Conservation (phyloP, 2,797 vertebrate genomes). For the Hippoglossus hippoglossus region DNA sequence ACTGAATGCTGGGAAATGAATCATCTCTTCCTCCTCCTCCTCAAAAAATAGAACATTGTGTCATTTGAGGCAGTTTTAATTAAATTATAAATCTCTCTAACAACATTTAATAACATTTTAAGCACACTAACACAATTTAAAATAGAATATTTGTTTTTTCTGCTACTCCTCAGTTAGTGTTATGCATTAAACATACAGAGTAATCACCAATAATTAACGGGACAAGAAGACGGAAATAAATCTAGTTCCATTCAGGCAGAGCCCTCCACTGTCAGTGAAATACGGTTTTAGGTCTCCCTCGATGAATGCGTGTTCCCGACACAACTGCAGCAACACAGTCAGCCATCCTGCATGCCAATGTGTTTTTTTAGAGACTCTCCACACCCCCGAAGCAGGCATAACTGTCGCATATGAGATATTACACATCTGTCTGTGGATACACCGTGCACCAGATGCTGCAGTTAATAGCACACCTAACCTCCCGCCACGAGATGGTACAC, state of each 20-base stretch:
- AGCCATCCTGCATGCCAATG: slow-evolving; percentile 50
- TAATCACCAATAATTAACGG: slow-evolving; percentile 18
- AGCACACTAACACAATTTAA: not conserved
- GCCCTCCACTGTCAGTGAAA: not conserved
- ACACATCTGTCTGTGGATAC: slow-evolving; percentile 69
- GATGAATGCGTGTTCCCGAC: slow-evolving; percentile 19
- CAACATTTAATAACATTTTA: no score
- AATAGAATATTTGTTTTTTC: not conserved
- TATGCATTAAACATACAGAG: not conserved
- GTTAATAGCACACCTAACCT: slow-evolving; percentile 77
- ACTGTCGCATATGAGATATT: slow-evolving; percentile 69
- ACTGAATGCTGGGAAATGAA: not conserved
- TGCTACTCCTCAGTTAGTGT: not conserved
- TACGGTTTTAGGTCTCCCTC: slow-evolving; percentile 28
- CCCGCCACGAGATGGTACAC: slow-evolving; percentile 49
- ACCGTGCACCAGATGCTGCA: slow-evolving; percentile 70
- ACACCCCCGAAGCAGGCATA: slow-evolving; percentile 58
- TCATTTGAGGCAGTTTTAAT: no score
- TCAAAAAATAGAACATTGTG: no score
- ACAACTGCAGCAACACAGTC: slow-evolving; percentile 12
- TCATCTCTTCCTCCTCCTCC: no score
- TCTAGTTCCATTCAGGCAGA: not conserved
- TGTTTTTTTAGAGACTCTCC: slow-evolving; percentile 52
- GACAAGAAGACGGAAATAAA: slow-evolving; percentile 2
- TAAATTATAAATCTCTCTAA: no score